phyloP scores from a whole-genome alignment of 2,113 vertebrate genomes.

The Nothoprocta pentlandii region DNA sequence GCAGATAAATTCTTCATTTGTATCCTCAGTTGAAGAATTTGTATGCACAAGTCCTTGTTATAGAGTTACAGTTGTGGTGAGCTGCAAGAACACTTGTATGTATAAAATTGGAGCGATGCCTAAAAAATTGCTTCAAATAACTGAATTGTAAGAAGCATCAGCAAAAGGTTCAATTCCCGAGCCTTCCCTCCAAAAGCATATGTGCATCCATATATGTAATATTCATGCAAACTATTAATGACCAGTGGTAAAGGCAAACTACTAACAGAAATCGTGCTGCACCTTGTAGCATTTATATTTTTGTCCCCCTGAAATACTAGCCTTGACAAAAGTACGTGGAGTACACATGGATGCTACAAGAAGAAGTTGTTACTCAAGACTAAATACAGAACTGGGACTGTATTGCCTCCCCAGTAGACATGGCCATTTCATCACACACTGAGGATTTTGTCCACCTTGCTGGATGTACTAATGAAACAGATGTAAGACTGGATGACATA shows the following conservation, averaged over 20 bases:
- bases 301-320: not conserved
- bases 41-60: not conserved
- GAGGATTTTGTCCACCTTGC: not conserved
- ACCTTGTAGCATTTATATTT: not conserved
- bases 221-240: not conserved
- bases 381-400: not conserved
- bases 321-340: not conserved
- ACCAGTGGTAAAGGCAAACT: not conserved
- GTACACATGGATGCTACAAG: fast-evolving
- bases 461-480: not conserved
- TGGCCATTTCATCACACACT: not conserved
- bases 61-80: not conserved
- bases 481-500: not conserved
- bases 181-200: not conserved
- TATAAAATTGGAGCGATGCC: not conserved
- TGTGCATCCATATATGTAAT: not conserved
- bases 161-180: not conserved
- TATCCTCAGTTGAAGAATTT: not conserved
- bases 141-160: not conserved
- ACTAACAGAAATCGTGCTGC: not conserved
- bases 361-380: not conserved
- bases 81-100: not conserved
- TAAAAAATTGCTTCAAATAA: not conserved
- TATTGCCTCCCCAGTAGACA: not conserved
- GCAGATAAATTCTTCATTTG: not conserved